A percentile compares a stretch with the other conserved stretches of the same genome.
phyloP scores from a whole-genome alignment of 2,113 vertebrate genomes.

The Eubucco bourcierii region DNA sequence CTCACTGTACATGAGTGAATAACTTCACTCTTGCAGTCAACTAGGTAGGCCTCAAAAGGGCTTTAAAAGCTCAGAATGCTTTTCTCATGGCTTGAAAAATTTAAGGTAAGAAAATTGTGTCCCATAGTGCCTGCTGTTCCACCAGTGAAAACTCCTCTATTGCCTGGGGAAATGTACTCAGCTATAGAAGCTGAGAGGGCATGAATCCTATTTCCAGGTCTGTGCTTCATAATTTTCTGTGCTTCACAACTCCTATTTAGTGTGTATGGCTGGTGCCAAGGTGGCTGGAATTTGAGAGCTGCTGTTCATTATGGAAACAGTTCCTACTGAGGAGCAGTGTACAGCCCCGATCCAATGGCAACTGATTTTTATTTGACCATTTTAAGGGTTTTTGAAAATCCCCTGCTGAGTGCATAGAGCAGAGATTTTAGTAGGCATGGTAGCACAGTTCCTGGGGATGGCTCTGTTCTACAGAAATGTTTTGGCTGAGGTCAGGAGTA shows the following conservation, averaged over 20 bases:
- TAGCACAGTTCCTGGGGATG: neutral
- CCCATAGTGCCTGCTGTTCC: neutral
- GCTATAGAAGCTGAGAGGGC: neutral
- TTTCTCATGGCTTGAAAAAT: slow-evolving; percentile 3
- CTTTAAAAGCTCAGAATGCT: slow-evolving; percentile 19
- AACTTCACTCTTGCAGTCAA: slow-evolving; percentile 38
- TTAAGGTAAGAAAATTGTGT: neutral
- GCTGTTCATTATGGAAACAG: neutral
- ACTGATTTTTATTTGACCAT: slow-evolving; percentile 15
- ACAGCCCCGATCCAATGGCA: neutral
- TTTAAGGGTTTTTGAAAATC: slow-evolving; percentile 16
- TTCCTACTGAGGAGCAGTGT: neutral
- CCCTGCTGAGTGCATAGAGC: neutral
- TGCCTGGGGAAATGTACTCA: neutral
- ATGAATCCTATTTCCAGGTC: slow-evolving; percentile 23
- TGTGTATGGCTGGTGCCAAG: neutral
- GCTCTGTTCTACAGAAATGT: neutral
- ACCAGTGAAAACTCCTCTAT: neutral
- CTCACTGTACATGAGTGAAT: neutral
- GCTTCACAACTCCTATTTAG: slow-evolving; percentile 9
- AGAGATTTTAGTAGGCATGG: neutral
- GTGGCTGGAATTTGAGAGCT: neutral
- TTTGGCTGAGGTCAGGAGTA: neutral
- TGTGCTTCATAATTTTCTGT: neutral
- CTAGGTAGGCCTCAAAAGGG: neutral